Evolutionary conservation across 1,140 invertebrate genomes (phyloP).

Genomic region (Dreissena rostriformis): DNA sequence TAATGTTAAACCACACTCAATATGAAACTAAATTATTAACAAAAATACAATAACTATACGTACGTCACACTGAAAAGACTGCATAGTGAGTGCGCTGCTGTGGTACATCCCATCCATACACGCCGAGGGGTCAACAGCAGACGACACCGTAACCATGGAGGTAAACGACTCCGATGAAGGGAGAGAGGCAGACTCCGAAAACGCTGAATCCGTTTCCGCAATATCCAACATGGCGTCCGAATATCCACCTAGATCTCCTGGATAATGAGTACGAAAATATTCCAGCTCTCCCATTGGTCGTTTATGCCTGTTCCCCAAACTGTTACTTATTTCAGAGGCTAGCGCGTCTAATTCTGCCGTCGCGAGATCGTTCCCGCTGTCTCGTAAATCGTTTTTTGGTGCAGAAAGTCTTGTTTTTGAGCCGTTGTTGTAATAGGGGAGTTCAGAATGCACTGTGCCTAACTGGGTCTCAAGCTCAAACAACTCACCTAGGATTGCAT

Average conservation of each 20-base stretch:
- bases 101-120: conserved; percentile 71
- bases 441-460: conserved; percentile 74
- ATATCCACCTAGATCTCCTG: conserved; percentile 59
- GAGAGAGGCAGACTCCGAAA: conserved; percentile 97
- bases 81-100: conserved; percentile 66
- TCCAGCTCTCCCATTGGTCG: conserved; percentile 42
- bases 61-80: conserved; percentile 70
- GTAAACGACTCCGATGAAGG: conserved; percentile 94
- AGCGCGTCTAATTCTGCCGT: conserved; percentile 76
- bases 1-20: no score
- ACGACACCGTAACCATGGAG: conserved; percentile 83
- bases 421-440: conserved; percentile 57
- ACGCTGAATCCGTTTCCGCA: conserved; percentile 94
- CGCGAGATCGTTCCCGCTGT: conserved; percentile 62
- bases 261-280: conserved; percentile 55
- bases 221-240: conserved; percentile 86
- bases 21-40: no score
- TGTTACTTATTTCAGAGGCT: conserved; percentile 75
- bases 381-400: conserved; percentile 56
- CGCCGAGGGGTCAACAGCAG: conserved; percentile 72
- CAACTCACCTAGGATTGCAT: conserved; percentile 96
- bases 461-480: conserved; percentile 87
- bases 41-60: conserved; percentile 31
- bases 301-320: conserved; percentile 64
- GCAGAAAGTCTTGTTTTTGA: conserved; percentile 16